A percentile compares a stretch with the other conserved stretches of the same genome.
Evolutionary conservation across 1,140 invertebrate species (phyloP).

Genomic region (Platorchestia sp.): DNA sequence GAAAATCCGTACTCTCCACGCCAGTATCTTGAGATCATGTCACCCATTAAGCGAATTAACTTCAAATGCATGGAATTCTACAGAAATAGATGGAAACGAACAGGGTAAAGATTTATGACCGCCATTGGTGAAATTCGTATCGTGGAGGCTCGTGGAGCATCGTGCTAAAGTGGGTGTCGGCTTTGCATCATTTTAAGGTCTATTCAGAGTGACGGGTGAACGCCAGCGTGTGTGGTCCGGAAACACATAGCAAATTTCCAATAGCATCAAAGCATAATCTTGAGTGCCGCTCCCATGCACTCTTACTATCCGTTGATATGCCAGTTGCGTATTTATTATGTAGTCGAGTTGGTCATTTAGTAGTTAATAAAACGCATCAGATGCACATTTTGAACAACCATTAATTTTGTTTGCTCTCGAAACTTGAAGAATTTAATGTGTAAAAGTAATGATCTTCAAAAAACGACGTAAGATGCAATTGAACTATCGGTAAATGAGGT

Average conservation of each 20-base stretch:
- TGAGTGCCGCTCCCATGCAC: background rate
- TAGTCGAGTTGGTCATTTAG: background rate
- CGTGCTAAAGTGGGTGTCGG: background rate
- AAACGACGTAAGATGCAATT: background rate
- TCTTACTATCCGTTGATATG: background rate
- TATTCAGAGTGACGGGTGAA: background rate
- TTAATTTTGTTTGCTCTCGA: background rate
- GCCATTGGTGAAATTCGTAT: background rate
- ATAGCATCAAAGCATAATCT: background rate
- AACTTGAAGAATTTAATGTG: background rate
- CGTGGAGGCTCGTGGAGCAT: background rate
- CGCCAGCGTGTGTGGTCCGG: background rate
- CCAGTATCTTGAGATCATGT: background rate
- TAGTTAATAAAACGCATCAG: background rate
- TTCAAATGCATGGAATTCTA: background rate
- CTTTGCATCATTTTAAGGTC: background rate
- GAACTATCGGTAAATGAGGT: background rate
- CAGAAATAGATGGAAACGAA: background rate
- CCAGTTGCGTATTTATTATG: background rate
- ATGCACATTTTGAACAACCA: background rate
- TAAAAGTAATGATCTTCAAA: background rate
- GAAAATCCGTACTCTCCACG: background rate
- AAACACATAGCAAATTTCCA: background rate
- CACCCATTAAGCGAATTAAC: background rate
- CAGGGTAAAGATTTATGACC: background rate